phyloP scores from a whole-genome alignment of 2,113 vertebrate genomes.

The Oreochromis spilurus region DNA sequence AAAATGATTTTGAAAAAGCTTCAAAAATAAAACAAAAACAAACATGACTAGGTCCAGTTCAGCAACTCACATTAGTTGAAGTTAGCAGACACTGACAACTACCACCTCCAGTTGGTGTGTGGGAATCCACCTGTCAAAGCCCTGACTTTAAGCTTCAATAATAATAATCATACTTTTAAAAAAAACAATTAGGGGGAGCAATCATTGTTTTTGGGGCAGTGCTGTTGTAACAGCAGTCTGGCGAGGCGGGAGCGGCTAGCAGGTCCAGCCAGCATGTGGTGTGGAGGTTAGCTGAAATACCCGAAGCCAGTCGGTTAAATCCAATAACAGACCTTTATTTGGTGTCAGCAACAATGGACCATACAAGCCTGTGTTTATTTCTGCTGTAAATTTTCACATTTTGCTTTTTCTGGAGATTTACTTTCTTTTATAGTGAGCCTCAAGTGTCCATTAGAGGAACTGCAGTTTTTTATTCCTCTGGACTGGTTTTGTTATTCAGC shows the following conservation, averaged over 20 bases:
- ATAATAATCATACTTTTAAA: too few species aligned
- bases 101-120: not conserved
- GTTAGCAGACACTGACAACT: not conserved
- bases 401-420: not conserved
- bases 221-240: too few species aligned
- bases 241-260: too few species aligned
- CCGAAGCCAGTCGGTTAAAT: too few species aligned
- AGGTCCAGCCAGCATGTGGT: too few species aligned
- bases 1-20: not conserved
- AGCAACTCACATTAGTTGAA: not conserved
- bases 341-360: too few species aligned
- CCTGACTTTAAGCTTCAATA: too few species aligned
- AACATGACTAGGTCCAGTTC: not conserved
- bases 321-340: too few species aligned
- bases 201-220: not conserved
- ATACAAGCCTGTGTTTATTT: not conserved
- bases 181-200: not conserved
- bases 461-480: not conserved
- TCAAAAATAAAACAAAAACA: not conserved
- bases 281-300: too few species aligned
- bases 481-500: not conserved
- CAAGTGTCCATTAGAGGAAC: not conserved
- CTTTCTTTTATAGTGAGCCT: not conserved
- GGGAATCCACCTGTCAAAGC: not conserved
- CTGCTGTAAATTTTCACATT: not conserved